These are phyloP conservation scores for Rhodinocichla rosea DNA, from an alignment of 2,113 vertebrate species.

Conservation along the genomic window DNA sequence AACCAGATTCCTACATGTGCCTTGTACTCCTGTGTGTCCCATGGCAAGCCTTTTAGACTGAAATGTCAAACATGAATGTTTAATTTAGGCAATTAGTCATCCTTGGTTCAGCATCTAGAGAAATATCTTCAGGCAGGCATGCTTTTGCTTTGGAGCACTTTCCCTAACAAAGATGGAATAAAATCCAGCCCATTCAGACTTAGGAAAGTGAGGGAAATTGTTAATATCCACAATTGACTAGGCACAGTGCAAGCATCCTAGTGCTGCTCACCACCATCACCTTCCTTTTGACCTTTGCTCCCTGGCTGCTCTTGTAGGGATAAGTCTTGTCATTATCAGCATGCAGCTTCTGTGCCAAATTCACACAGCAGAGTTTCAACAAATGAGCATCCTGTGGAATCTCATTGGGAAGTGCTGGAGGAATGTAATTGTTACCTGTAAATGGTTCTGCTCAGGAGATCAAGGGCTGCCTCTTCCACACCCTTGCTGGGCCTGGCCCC, in stretches of 20 bases:
- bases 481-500: accelerated
- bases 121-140: background rate
- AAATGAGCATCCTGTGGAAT: constrained; percentile 24
- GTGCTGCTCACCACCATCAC: background rate
- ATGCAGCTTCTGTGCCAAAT: background rate
- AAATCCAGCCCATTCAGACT: background rate
- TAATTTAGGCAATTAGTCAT: background rate
- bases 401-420: background rate
- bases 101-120: background rate
- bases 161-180: background rate
- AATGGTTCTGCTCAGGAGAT: background rate
- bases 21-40: background rate
- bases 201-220: background rate
- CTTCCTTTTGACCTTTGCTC: background rate
- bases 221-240: background rate
- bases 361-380: background rate
- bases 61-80: background rate
- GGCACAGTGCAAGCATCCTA: background rate
- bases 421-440: background rate
- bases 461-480: background rate
- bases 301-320: background rate
- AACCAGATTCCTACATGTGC: background rate
- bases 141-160: background rate
- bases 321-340: background rate
- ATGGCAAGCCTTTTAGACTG: background rate